These are phyloP conservation scores for Aphodius sticticus DNA, from an alignment of 2,888 invertebrate genomes.

Conservation along the genomic window DNA sequence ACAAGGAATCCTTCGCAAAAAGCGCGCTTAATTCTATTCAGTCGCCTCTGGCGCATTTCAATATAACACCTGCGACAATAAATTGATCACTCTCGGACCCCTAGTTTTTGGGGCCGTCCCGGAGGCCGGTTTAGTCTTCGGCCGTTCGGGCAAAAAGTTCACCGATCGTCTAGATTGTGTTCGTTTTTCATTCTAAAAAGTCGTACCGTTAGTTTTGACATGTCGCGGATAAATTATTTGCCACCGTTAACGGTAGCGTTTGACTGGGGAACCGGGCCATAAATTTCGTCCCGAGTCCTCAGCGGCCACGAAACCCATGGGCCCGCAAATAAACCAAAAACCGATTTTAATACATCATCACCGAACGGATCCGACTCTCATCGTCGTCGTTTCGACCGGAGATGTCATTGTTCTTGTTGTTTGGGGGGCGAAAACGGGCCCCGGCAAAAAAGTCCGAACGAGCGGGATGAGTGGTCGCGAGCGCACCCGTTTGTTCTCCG, in stretches of 20 bases:
- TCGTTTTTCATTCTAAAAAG: constrained; percentile 12
- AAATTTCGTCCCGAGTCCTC: not conserved
- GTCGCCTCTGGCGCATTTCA: constrained; percentile 23
- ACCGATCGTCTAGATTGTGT: not conserved
- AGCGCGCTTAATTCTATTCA: constrained; percentile 22
- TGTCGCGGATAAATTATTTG: constrained; percentile 24
- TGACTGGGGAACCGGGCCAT: constrained; percentile 10
- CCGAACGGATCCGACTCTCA: not conserved
- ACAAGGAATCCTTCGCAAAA: constrained; percentile 17
- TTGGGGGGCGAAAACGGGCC: constrained; percentile 20
- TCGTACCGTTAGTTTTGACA: constrained; percentile 24
- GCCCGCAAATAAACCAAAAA: constrained; percentile 26
- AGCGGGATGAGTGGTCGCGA: constrained; percentile 12
- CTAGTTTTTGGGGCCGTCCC: constrained; percentile 19
- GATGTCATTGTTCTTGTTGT: constrained; percentile 22
- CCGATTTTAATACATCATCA: constrained; percentile 27
- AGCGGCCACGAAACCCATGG: constrained; percentile 6
- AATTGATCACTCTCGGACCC: constrained; percentile 18
- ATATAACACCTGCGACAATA: constrained; percentile 27
- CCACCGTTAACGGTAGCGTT: constrained; percentile 24
- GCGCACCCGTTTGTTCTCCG: constrained; percentile 9
- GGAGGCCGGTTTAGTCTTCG: constrained; percentile 16
- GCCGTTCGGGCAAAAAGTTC: constrained; percentile 15
- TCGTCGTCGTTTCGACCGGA: constrained; percentile 14
- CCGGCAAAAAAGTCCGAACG: not conserved